A percentile compares a stretch with the other conserved stretches of the same genome.
phyloP scores from a whole-genome alignment of 2,797 vertebrate genomes.

The Selene dorsalis region DNA sequence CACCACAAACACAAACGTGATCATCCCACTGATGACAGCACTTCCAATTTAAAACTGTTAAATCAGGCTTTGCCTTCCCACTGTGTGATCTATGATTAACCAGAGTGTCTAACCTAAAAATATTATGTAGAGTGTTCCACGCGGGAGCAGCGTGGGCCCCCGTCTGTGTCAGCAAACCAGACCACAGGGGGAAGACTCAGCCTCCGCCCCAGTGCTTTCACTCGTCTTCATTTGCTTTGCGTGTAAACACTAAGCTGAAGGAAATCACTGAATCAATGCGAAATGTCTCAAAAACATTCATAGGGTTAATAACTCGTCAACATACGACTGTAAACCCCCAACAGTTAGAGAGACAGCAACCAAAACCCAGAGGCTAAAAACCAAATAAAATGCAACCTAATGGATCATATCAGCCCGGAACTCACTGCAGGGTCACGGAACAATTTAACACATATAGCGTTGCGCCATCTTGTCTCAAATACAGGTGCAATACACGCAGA shows the following conservation, averaged over 20 bases:
- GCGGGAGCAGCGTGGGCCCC: background rate
- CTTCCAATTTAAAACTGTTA: background rate
- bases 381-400: background rate
- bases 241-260: background rate
- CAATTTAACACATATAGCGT: background rate
- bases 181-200: background rate
- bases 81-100: slow-evolving; percentile 34
- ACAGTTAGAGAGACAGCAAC: background rate
- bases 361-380: background rate
- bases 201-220: background rate
- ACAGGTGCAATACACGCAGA: too few species aligned
- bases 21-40: background rate
- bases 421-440: background rate
- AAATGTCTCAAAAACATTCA: background rate
- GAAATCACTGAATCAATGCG: too few species aligned
- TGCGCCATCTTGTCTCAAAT: fast-evolving
- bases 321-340: background rate
- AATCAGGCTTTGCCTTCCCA: slow-evolving; percentile 21
- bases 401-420: background rate
- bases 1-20: background rate
- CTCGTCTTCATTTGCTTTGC: slow-evolving; percentile 6
- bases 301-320: background rate
- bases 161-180: slow-evolving; percentile 2
- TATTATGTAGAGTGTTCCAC: background rate
- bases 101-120: slow-evolving; percentile 5